Evolutionary conservation across 1,140 invertebrate species (phyloP).

Genomic region (Cyrtorhinus lividipennis): DNA sequence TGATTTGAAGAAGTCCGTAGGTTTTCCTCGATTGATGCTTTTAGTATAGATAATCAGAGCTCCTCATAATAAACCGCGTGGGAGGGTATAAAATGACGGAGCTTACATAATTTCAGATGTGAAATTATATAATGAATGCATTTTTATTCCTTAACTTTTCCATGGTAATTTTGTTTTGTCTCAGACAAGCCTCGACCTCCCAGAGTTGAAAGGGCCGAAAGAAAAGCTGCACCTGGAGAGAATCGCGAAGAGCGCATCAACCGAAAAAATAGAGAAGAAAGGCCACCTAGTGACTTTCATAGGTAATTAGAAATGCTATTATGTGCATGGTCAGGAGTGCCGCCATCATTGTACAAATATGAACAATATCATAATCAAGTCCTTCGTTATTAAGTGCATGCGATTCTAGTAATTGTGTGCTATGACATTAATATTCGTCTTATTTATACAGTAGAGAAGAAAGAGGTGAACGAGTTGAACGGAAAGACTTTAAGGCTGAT

Average conservation of each 20-base stretch:
- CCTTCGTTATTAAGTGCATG: background rate
- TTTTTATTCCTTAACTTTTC: slow-evolving; percentile 12
- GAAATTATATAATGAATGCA: background rate
- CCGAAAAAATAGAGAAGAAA: slow-evolving; percentile 53
- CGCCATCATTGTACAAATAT: background rate
- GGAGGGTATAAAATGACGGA: too few species aligned
- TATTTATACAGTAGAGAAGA: slow-evolving; percentile 3
- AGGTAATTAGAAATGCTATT: slow-evolving; percentile 16
- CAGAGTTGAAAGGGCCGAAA: slow-evolving; percentile 15
- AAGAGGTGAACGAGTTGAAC: slow-evolving; percentile 5
- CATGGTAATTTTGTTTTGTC: too few species aligned
- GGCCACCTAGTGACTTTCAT: slow-evolving; percentile 30
- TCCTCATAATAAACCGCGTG: too few species aligned
- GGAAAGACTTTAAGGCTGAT: slow-evolving; percentile 12
- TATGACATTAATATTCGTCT: background rate
- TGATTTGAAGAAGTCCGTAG: too few species aligned
- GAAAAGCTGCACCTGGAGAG: slow-evolving; percentile 31
- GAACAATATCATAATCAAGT: background rate
- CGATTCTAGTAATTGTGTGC: background rate
- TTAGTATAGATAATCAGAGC: too few species aligned
- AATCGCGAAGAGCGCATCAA: slow-evolving; percentile 57
- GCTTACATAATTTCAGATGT: too few species aligned
- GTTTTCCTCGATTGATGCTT: too few species aligned
- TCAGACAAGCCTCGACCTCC: too few species aligned
- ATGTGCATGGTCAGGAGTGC: background rate